Base-by-base conservation (phyloP, 2,888 invertebrate species). In the Acleris emargana region DNA sequence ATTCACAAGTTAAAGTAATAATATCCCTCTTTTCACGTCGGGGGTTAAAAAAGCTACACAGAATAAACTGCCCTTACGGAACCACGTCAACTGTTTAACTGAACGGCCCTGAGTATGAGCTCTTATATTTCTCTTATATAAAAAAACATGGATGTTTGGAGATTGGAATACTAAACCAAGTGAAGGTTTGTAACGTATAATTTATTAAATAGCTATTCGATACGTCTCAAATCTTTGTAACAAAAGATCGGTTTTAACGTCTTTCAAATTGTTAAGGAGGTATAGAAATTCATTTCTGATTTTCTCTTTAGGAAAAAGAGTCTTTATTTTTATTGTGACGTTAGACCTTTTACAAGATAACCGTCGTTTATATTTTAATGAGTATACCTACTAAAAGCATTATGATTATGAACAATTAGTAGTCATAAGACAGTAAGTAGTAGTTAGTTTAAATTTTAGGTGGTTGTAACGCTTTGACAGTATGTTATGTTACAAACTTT, bases 161-260 rank as follows among this genome's bases (percentile, higher is more conserved):
- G 87, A 88, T 85, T 81, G 82, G 79, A 89, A 89, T 90, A 90
- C 62, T 87, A 89, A 90, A 88, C 78, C 82, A 87, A 87, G 84
- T 83, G 78, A 84, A 83, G 79, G 81, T 83, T 84, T 80, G 84
- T 81, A 90, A 87, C 89, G 74, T 91, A 81, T 91, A 91, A 91
- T 91, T 91, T 86, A 77, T 84, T 85, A 87, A 90, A 91, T 88
- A 87, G 83, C 88, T 85, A 87, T 91, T 87, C 84, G 89, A 91
- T 90, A 88, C 84, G 85, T 86, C 88, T 88, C 88, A 84, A 86
- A 84, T 83, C 80, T 83, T 84, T 87, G 86, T 80, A 86, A 87
- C 84, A 83, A 88, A 87, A 86, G 80, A 82, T 57, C 74, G 82
- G 78, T 80, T 76, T 80, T 82, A 68, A 76, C 73, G 53, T 67